These are phyloP conservation scores for Panopea generosa DNA, from an alignment of 2,888 invertebrate species.

Conservation along the genomic window DNA sequence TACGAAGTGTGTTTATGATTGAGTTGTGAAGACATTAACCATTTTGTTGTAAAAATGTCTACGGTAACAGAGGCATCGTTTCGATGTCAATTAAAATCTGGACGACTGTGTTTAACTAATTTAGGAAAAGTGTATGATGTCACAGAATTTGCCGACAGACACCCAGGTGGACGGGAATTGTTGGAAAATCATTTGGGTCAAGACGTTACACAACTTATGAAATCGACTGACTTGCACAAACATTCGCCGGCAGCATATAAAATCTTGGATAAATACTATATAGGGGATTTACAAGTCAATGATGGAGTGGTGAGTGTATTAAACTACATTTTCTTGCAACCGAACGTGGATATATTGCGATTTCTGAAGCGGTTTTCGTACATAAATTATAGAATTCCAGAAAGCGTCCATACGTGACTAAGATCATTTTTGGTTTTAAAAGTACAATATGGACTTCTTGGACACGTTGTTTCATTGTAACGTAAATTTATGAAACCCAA, in stretches of 20 bases:
- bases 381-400: too few relatives aligned
- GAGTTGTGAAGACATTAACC: neutral
- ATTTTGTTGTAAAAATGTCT: conserved; percentile 32
- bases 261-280: conserved; percentile 77
- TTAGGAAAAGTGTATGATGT: conserved; percentile 77
- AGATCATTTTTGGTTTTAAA: too few relatives aligned
- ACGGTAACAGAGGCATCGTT: conserved; percentile 43
- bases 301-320: conserved; percentile 38
- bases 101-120: conserved; percentile 66
- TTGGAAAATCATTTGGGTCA: conserved; percentile 72
- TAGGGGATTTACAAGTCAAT: conserved; percentile 62
- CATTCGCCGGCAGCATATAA: conserved; percentile 78
- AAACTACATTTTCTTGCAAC: neutral
- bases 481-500: too few relatives aligned
- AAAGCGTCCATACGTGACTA: too few relatives aligned
- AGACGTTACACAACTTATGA: conserved; percentile 77
- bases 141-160: conserved; percentile 78
- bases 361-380: neutral
- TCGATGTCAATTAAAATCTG: conserved; percentile 62
- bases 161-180: conserved; percentile 78
- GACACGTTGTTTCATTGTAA: too few relatives aligned
- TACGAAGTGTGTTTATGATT: neutral
- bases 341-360: too few relatives aligned
- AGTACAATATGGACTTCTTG: too few relatives aligned
- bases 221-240: conserved; percentile 66